Percentiles rank a stretch among this genome's conserved stretches.
Evolutionary conservation across 2,797 vertebrate genomes (phyloP).

Genomic region (Sciurus vulgaris): DNA sequence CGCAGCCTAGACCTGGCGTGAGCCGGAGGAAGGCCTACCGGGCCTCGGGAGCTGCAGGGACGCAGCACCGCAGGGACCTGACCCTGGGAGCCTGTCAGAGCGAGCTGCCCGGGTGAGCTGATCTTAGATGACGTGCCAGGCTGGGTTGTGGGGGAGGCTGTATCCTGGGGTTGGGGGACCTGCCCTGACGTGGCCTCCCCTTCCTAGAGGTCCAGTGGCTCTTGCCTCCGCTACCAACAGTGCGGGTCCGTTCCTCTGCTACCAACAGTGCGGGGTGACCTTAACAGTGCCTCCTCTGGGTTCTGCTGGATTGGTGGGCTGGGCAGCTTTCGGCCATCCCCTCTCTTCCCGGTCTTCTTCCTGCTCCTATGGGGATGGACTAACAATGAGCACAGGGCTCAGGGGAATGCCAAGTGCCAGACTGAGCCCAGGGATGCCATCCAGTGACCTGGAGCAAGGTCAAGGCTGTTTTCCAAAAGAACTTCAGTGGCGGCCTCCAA

Average conservation of each 20-base stretch:
- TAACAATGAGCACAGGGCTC: neutral
- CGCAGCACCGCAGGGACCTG: too few relatives aligned
- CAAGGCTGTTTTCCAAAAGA: neutral
- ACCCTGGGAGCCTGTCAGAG: too few relatives aligned
- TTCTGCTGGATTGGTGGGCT: neutral
- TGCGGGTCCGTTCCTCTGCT: neutral
- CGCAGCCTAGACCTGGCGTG: too few relatives aligned
- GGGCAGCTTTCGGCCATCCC: neutral
- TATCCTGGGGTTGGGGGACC: neutral
- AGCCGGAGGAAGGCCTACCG: too few relatives aligned
- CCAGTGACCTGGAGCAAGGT: neutral
- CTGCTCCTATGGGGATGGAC: neutral
- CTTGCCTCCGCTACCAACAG: neutral
- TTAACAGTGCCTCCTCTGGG: neutral
- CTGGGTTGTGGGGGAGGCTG: neutral
- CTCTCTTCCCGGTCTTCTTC: neutral
- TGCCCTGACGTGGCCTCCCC: too few relatives aligned
- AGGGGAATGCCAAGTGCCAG: neutral
- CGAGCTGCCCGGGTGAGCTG: neutral
- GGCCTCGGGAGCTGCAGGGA: too few relatives aligned
- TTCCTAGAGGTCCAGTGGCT: neutral
- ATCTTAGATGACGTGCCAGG: accelerated
- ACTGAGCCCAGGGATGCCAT: neutral
- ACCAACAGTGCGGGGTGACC: neutral
- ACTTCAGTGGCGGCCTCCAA: neutral